phyloP scores from a whole-genome alignment of 2,113 vertebrate genomes.

The Ciconia boyciana region DNA sequence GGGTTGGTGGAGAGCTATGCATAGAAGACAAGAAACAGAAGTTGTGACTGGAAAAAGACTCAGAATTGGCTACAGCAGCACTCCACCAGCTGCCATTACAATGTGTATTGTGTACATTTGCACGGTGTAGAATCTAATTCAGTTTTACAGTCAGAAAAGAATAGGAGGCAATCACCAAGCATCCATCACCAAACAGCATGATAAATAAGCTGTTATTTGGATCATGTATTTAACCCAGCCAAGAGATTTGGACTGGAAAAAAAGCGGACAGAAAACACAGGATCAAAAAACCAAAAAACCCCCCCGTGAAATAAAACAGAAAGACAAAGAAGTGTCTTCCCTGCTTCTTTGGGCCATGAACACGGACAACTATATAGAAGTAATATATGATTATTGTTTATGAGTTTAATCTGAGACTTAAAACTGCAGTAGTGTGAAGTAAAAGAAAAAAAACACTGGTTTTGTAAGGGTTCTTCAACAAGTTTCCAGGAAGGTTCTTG shows the following conservation, averaged over 20 bases:
- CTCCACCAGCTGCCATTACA: slow-evolving; percentile 66
- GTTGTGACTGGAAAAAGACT: slow-evolving; percentile 51
- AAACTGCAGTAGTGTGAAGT: background rate
- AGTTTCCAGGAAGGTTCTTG: background rate
- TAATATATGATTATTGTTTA: background rate
- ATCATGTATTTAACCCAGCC: slow-evolving; percentile 43
- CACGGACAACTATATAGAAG: background rate
- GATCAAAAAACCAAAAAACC: background rate
- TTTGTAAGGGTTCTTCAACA: background rate
- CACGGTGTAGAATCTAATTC: slow-evolving; percentile 67
- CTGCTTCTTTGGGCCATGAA: background rate
- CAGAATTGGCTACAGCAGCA: slow-evolving; percentile 40
- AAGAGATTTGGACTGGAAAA: slow-evolving; percentile 26
- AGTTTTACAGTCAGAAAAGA: slow-evolving; percentile 66
- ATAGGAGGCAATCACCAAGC: slow-evolving; percentile 53
- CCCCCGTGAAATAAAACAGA: background rate
- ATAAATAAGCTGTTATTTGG: slow-evolving; percentile 63
- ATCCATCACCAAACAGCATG: slow-evolving; percentile 59
- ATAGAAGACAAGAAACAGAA: slow-evolving; percentile 64
- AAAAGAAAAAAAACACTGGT: background rate
- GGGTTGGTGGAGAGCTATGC: background rate
- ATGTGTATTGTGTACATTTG: slow-evolving; percentile 62
- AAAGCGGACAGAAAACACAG: background rate
- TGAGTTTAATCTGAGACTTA: background rate
- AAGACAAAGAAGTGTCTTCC: background rate